These are phyloP conservation scores for Thymelicus acteon DNA, from an alignment of 2,888 invertebrate species.

Conservation along the genomic window DNA sequence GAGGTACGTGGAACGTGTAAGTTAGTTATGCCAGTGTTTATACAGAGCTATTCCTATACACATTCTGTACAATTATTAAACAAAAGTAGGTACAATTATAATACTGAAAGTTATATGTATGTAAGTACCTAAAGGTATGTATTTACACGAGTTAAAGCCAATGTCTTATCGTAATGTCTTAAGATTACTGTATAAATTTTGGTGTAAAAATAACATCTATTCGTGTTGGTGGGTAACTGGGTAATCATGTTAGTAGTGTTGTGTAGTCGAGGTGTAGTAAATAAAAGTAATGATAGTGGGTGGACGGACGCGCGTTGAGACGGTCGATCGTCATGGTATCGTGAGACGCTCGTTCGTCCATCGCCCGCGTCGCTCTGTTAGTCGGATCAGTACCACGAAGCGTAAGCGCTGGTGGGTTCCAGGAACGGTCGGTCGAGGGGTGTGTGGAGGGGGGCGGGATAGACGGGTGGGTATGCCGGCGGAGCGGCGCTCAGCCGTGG, in stretches of 20 bases:
- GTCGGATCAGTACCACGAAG: constrained; percentile 77
- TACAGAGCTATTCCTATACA: constrained; percentile 63
- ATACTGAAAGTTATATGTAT: constrained; percentile 48
- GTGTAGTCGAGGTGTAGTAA: constrained; percentile 75
- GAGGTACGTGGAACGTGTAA: constrained; percentile 46
- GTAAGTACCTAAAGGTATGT: constrained; percentile 53
- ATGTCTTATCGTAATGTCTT: constrained; percentile 59
- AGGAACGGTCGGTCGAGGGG: constrained; percentile 48
- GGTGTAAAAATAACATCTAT: constrained; percentile 85
- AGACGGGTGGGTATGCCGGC: constrained; percentile 64
- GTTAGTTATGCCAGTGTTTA: constrained; percentile 65
- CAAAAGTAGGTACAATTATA: constrained; percentile 48
- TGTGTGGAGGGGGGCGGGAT: constrained; percentile 44
- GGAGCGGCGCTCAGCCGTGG: constrained; percentile 70
- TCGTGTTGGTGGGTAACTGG: constrained; percentile 59
- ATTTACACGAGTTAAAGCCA: constrained; percentile 73
- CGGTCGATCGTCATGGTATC: constrained; percentile 36
- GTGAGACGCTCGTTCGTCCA: constrained; percentile 76
- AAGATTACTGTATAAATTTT: constrained; percentile 64
- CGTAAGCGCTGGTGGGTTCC: constrained; percentile 66
- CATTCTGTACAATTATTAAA: constrained; percentile 60
- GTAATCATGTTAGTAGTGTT: constrained; percentile 79
- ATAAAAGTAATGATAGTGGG: constrained; percentile 58
- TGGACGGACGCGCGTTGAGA: constrained; percentile 77
- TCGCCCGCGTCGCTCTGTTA: constrained; percentile 73